phyloP scores from a whole-genome alignment of 2,888 invertebrate genomes.

The Eutolmus rufibarbis region DNA sequence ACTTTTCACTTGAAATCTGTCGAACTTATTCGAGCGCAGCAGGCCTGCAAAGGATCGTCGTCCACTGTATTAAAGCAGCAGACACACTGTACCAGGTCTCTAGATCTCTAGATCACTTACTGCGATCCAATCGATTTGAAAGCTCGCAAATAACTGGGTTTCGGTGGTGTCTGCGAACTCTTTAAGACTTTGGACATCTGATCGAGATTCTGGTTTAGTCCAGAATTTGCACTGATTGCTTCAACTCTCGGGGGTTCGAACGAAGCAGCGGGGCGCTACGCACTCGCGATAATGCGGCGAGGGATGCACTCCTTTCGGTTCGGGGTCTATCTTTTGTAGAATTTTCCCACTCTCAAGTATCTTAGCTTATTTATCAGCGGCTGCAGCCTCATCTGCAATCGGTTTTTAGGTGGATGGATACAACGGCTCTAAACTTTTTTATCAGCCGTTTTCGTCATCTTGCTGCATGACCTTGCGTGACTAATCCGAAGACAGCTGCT shows the following conservation, averaged over 20 bases:
- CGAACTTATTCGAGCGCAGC: background rate
- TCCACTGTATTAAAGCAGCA: background rate
- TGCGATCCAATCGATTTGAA: constrained; percentile 25
- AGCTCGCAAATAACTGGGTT: constrained; percentile 29
- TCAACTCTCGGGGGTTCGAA: background rate
- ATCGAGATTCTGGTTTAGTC: constrained; percentile 20
- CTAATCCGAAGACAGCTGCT: background rate
- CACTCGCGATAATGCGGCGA: background rate
- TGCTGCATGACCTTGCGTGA: background rate
- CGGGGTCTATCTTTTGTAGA: background rate
- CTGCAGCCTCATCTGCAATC: background rate
- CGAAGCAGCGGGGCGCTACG: background rate
- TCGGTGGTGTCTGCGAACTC: background rate
- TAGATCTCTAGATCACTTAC: background rate
- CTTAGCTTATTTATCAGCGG: background rate
- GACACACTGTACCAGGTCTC: background rate
- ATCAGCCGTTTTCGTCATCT: background rate
- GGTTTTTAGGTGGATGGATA: background rate
- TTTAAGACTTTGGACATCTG: constrained; percentile 20
- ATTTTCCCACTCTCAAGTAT: background rate
- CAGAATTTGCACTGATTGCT: constrained; percentile 1
- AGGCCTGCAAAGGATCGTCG: background rate
- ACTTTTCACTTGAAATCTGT: background rate
- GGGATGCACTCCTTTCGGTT: background rate
- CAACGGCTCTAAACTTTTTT: background rate